Evolutionary conservation across 2,888 invertebrate species (phyloP).

Genomic region (Poecilus cupreus): DNA sequence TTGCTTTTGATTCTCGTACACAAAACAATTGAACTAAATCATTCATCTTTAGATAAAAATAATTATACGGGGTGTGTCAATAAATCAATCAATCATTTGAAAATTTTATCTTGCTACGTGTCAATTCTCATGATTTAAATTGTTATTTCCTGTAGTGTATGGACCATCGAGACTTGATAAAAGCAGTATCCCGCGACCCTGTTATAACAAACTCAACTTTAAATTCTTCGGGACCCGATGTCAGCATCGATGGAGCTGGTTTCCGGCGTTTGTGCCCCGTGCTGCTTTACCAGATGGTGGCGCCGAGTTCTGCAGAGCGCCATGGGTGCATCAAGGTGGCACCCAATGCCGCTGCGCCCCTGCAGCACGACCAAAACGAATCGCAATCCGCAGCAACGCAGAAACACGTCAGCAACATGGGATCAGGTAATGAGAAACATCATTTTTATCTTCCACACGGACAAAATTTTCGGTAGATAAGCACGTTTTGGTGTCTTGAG

Average conservation of each 20-base stretch:
- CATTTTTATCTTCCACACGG: too few species aligned
- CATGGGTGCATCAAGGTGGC: conserved; percentile 55
- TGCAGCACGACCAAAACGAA: conserved; percentile 56
- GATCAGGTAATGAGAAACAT: conserved; percentile 21
- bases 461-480: too few species aligned
- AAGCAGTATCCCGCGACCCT: conserved; percentile 64
- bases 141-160: conserved; percentile 67
- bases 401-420: conserved; percentile 37
- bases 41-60: background rate
- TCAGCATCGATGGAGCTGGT: conserved; percentile 62
- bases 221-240: background rate
- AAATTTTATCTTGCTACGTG: background rate
- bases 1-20: conserved; percentile 1
- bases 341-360: conserved; percentile 23
- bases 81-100: background rate
- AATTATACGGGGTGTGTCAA: background rate
- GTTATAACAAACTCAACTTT: background rate
- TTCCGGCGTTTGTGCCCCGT: conserved; percentile 78
- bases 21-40: background rate
- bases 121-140: background rate
- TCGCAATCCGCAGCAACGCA: conserved; percentile 64
- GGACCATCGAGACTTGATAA: conserved; percentile 68
- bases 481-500: too few species aligned
- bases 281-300: conserved; percentile 80
- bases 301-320: conserved; percentile 74